These are phyloP conservation scores for Apostichopus japonicus DNA, from an alignment of 35 echinoderm and acorn worm genomes.

Conservation along the genomic window DNA sequence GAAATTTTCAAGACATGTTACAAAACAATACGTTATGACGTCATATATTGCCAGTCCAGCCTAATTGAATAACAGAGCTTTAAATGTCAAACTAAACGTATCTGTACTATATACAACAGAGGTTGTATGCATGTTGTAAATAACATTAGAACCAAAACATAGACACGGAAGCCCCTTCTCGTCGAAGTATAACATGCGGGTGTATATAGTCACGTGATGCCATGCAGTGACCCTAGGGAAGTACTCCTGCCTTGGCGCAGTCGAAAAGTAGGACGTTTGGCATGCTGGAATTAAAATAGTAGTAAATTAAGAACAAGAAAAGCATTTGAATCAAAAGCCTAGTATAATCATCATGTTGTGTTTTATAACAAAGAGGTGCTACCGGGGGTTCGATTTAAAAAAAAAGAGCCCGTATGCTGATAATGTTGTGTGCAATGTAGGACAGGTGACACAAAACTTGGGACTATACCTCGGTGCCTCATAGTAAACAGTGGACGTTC, in stretches of 20 bases:
- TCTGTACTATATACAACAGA: neutral
- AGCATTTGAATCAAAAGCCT: neutral
- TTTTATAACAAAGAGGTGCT: constrained; percentile 18
- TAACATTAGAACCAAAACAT: neutral
- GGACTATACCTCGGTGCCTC: too few relatives aligned
- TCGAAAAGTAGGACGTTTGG: too few relatives aligned
- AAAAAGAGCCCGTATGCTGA: too few relatives aligned
- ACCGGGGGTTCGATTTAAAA: neutral
- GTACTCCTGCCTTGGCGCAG: neutral
- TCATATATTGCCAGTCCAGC: neutral
- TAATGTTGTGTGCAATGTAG: too few relatives aligned
- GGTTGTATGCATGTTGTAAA: neutral
- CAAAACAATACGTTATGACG: neutral
- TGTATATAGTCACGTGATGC: neutral
- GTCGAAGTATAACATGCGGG: neutral
- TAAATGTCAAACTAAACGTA: neutral
- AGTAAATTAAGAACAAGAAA: neutral
- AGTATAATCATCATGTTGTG: neutral
- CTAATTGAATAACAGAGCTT: constrained; percentile 6
- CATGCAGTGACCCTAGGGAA: neutral
- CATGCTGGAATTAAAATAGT: neutral
- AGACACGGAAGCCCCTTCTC: neutral
- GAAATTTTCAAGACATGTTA: neutral
- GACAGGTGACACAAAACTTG: too few relatives aligned
- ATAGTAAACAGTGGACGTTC: too few relatives aligned